Evolutionary conservation across 1,140 invertebrate species (phyloP), one percentile per base, ranked within the genome.

Genomic region (Heliconius nattereri): DNA sequence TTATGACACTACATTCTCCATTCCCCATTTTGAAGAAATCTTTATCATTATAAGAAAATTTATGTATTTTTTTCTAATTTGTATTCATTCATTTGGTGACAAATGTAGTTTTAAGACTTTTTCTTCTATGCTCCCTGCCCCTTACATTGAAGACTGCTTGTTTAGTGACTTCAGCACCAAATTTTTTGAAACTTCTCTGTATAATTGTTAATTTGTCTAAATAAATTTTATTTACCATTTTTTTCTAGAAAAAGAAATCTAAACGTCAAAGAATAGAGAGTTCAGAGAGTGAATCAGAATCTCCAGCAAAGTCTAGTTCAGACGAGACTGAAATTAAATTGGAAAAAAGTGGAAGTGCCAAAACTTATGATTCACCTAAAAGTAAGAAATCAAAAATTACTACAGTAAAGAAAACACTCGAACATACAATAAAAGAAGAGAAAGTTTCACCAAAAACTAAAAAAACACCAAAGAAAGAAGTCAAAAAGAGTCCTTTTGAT

Each of bases 241-340:
- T 66, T 16, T 29, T 29, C 2, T 29, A 92, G 89, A 91, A 89
- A 81, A 92, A 86, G 78, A 93, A 89, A 82, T 52, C 80, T 11
- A 94, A 94, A 85, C 83, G 92, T 7, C 88, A 88, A 49, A 83
- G 92, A 16, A 92, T 94, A 79, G 89, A 90, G 60, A 94, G 92
- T 78, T 94, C 91, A 29, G 87, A 85, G 8, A 93, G 91, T 86
- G 92, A 93, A 72, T 16, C 75, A 32, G 60, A 73, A 49, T 23
- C 54, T n/a, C 52, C 75, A 49, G 45, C 37, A 2, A 75, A 81
- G 73, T 7, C 73, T 19, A 76, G 74, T 54, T 71, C 84, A 45
- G 75, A 82, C 74, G 57, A 82, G 75, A 78, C 57, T 6, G 76
- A 80, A 75, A 81, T 90, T 7, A 88, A 88, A 77, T 32, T 84